Evolutionary conservation across 2,797 vertebrate species (phyloP).

Genomic region (Rhinoraja longicauda): DNA sequence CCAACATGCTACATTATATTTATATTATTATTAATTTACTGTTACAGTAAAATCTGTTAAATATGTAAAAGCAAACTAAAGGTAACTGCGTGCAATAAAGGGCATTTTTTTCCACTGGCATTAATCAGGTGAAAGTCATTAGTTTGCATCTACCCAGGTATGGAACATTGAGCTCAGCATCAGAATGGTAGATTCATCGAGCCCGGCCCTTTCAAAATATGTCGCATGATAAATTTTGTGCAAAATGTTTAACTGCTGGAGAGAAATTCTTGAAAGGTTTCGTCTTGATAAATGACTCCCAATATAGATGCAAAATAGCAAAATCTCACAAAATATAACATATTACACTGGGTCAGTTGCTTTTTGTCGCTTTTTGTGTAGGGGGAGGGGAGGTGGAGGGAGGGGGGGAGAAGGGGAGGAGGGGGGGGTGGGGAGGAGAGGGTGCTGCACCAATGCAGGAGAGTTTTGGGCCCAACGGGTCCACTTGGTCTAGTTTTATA

Average conservation of each 20-base stretch:
- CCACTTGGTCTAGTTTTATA: background rate
- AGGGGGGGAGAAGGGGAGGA: too few species aligned
- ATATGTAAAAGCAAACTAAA: background rate
- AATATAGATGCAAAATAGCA: background rate
- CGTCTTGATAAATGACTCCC: background rate
- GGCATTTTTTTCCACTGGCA: background rate
- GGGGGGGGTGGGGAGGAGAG: too few species aligned
- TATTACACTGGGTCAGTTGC: background rate
- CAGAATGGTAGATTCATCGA: background rate
- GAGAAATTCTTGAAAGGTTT: background rate
- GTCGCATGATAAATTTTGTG: background rate
- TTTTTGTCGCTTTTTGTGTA: too few species aligned
- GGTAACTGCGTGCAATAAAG: background rate
- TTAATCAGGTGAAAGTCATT: background rate
- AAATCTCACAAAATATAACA: background rate
- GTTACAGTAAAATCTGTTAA: background rate
- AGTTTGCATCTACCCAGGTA: background rate
- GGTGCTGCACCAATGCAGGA: too few species aligned
- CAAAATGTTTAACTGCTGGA: background rate
- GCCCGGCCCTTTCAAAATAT: background rate
- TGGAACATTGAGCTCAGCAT: background rate
- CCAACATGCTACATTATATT: background rate
- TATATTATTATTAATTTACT: background rate
- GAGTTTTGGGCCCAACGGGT: too few species aligned
- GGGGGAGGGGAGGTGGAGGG: too few species aligned